Conservation (phyloP, 1,140 invertebrate species). For the Drosophila parabipectinata region DNA sequence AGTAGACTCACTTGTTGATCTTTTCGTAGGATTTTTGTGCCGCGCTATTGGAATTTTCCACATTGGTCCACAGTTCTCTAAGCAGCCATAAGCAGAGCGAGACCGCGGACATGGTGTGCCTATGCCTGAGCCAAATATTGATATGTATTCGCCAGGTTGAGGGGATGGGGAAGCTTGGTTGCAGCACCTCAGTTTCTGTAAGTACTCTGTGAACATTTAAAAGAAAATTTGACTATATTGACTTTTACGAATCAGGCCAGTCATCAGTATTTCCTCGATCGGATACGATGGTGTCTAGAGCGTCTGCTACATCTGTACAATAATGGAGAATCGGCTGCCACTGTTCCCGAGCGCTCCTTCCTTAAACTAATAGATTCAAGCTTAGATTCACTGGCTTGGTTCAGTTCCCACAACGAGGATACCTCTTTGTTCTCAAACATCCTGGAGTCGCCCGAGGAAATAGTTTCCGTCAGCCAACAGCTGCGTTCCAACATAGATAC, state of each 20-base stretch:
- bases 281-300: constrained; percentile 66
- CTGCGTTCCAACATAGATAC: constrained; percentile 59
- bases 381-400: constrained; percentile 53
- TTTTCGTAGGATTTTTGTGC: constrained; percentile 68
- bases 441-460: constrained; percentile 5
- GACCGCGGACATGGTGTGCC: constrained; percentile 56
- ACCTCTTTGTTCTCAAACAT: constrained; percentile 4
- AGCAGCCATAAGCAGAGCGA: constrained; percentile 27
- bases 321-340: neutral
- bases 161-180: constrained; percentile 47
- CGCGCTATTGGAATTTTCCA: constrained; percentile 59
- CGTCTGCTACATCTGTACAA: constrained; percentile 34
- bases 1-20: constrained; percentile 12
- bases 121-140: constrained; percentile 74
- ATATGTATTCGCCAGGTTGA: constrained; percentile 72
- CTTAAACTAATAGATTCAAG: constrained; percentile 53
- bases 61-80: constrained; percentile 52
- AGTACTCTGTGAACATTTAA: neutral
- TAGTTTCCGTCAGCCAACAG: constrained; percentile 37
- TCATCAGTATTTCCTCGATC: constrained; percentile 70
- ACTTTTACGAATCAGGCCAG: constrained; percentile 43
- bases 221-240: neutral
- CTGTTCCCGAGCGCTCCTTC: constrained; percentile 50
- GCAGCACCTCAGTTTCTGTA: constrained; percentile 45
- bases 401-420: constrained; percentile 47